phyloP scores from a whole-genome alignment of 2,113 vertebrate genomes.

The Pseudorectes ferrugineus region DNA sequence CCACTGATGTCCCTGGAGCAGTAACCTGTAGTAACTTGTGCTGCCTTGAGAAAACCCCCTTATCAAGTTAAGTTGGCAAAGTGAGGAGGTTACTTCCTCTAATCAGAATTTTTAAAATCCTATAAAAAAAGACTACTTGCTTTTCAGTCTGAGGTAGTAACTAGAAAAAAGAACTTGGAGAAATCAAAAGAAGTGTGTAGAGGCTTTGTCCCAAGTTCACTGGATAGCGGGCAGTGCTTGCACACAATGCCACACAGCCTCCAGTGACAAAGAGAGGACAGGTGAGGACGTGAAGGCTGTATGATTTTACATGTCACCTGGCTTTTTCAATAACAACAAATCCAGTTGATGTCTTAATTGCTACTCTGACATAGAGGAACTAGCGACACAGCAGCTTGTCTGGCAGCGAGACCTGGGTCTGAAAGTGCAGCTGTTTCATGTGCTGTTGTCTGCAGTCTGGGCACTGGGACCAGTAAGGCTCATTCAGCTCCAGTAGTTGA shows the following conservation, averaged over 20 bases:
- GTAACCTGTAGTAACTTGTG: not conserved
- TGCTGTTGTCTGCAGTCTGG: not conserved
- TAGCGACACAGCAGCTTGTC: not conserved
- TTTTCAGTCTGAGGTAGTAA: not conserved
- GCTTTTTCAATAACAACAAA: not conserved
- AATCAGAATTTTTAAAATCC: not conserved
- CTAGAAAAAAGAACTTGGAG: not conserved
- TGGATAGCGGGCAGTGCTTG: not conserved
- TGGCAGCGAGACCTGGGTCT: not conserved
- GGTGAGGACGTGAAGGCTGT: not conserved
- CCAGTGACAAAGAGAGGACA: not conserved
- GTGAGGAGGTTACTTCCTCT: not conserved
- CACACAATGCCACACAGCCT: rapidly evolving
- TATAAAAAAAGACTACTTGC: not conserved
- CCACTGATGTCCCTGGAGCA: not conserved
- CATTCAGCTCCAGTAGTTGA: not conserved
- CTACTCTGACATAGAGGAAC: not conserved
- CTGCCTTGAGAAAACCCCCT: not conserved
- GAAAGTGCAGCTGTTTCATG: not conserved
- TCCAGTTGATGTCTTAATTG: not conserved
- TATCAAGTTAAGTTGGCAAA: not conserved
- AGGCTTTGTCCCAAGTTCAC: not conserved
- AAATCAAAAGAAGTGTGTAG: not conserved
- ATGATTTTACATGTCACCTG: not conserved
- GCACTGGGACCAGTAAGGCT: not conserved